These are phyloP conservation scores for Ophion ellenae DNA, from an alignment of 2,888 invertebrate species.

Conservation along the genomic window DNA sequence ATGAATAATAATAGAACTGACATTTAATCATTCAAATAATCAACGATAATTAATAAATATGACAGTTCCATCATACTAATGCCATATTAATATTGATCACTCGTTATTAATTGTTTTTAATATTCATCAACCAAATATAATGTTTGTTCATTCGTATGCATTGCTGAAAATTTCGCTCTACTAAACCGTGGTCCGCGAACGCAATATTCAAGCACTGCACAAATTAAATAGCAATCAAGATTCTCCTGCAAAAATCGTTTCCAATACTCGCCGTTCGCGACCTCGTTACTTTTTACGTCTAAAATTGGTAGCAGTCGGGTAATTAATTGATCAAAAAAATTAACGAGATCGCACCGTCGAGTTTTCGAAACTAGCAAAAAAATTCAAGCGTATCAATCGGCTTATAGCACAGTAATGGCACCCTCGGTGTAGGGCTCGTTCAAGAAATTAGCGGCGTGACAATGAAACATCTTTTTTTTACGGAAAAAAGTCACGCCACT, in stretches of 20 bases:
- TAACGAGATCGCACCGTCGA: background rate
- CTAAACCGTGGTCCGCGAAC: background rate
- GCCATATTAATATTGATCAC: too few relatives aligned
- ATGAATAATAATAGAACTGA: too few relatives aligned
- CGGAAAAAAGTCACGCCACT: background rate
- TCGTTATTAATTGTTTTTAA: too few relatives aligned
- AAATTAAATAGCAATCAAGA: background rate
- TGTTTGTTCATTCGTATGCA: background rate
- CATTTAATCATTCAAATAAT: too few relatives aligned
- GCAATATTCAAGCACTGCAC: background rate
- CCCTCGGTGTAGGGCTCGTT: background rate
- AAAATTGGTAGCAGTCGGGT: background rate
- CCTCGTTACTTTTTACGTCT: background rate
- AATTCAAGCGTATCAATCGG: background rate
- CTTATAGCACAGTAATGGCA: background rate
- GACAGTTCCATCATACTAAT: too few relatives aligned
- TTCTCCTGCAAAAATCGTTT: background rate
- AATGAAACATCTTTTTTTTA: background rate
- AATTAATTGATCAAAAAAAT: background rate
- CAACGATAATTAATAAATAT: too few relatives aligned
- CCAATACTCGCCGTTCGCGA: background rate
- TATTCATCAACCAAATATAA: background rate
- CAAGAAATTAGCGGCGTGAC: slow-evolving; percentile 19
- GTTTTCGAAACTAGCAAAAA: background rate
- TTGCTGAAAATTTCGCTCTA: background rate